Conservation (phyloP, 2,888 invertebrate species). For the Heliconius ismenius region DNA sequence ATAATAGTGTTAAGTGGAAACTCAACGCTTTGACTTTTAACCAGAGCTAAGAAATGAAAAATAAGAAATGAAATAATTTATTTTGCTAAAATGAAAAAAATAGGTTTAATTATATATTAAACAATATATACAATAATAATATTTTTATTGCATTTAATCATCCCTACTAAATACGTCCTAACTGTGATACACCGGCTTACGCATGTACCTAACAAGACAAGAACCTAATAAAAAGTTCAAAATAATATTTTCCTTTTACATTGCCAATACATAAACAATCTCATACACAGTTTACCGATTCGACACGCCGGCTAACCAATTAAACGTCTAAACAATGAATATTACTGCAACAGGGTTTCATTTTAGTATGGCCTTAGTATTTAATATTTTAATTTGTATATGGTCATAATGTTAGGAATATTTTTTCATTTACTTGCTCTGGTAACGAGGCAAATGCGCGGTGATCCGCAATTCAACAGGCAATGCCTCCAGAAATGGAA, state of each 20-base stretch:
- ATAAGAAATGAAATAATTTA: no score
- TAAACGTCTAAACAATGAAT: constrained; percentile 16
- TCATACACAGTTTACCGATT: constrained; percentile 17
- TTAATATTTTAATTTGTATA: not conserved
- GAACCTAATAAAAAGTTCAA: not conserved
- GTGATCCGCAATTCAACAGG: no score
- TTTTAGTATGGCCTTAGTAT: not conserved
- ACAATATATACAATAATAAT: not conserved
- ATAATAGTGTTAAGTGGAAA: no score
- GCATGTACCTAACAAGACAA: not conserved
- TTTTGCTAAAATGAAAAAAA: no score
- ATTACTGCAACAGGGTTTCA: not conserved
- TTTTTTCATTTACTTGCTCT: no score
- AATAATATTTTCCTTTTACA: constrained; percentile 5
- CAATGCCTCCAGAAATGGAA: no score
- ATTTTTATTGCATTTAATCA: not conserved
- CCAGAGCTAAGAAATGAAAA: no score
- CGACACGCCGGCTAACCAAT: constrained; percentile 9
- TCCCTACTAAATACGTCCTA: not conserved
- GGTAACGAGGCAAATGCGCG: no score
- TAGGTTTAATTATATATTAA: not conserved
- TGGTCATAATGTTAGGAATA: no score
- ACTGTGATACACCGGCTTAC: not conserved
- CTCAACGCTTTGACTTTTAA: no score
- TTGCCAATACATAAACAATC: constrained; percentile 18